A percentile compares a stretch with the other conserved stretches of the same genome.
Conservation (phyloP, 2,797 vertebrate species). For the Sylvilagus floridanus region DNA sequence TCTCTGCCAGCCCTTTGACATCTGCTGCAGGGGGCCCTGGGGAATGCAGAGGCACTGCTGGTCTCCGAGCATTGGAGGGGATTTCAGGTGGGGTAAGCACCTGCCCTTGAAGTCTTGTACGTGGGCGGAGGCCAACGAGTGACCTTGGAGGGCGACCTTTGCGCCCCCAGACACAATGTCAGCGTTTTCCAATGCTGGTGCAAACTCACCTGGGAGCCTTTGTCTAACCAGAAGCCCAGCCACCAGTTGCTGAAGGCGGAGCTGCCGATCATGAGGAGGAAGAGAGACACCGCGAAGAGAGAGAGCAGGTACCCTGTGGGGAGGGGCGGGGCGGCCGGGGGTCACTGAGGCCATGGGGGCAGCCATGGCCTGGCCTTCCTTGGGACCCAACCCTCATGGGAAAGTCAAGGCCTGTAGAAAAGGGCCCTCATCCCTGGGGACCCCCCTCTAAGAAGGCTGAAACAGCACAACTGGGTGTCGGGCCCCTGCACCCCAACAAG, state of each 20-base stretch:
- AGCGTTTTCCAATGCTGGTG: not conserved
- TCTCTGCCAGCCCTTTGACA: not conserved
- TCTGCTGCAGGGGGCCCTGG: not conserved
- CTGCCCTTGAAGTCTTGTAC: not conserved
- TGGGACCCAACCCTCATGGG: not conserved
- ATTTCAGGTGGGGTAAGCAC: not conserved
- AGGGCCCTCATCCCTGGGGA: not conserved
- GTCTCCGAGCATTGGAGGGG: not conserved
- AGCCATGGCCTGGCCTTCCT: not conserved
- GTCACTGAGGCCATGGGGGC: not conserved
- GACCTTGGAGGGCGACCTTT: not conserved
- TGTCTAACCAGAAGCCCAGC: slow-evolving; percentile 90
- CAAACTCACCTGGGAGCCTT: slow-evolving; percentile 89
- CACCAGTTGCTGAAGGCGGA: slow-evolving; percentile 91
- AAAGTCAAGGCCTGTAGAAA: not conserved
- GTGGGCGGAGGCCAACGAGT: too few relatives aligned
- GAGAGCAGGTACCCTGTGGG: slow-evolving; percentile 89
- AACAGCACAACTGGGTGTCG: not conserved
- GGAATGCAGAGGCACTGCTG: not conserved
- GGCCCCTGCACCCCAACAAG: not conserved
- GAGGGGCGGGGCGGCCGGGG: too few relatives aligned
- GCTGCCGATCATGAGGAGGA: slow-evolving; percentile 87
- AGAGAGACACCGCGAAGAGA: slow-evolving; percentile 81
- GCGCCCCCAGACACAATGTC: not conserved
- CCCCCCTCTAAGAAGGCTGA: not conserved